Percentiles rank a stretch among this genome's conserved stretches.
Evolutionary conservation across 1,140 invertebrate genomes (phyloP).

Genomic region (Bicyclus anynana): DNA sequence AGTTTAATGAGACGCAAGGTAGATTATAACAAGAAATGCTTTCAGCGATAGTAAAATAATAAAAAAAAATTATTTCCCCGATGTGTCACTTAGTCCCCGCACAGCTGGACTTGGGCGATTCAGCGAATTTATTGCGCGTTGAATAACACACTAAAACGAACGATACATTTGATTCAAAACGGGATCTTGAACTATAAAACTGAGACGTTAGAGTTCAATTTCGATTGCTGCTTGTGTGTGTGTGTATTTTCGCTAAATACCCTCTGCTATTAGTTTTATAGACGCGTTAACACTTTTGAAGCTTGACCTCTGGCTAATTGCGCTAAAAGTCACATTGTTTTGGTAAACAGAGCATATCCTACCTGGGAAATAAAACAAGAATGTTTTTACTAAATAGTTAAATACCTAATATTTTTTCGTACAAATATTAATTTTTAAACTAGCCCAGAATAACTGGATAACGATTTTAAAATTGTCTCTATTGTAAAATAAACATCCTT

Average conservation of each 20-base stretch:
- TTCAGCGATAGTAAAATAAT: background rate
- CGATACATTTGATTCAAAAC: background rate
- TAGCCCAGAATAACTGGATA: too few relatives aligned
- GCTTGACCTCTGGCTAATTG: background rate
- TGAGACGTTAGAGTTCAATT: background rate
- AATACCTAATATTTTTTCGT: too few relatives aligned
- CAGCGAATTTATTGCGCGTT: background rate
- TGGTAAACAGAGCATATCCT: background rate
- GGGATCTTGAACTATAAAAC: background rate
- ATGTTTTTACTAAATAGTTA: too few relatives aligned
- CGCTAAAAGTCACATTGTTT: background rate
- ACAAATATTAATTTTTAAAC: too few relatives aligned
- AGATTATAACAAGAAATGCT: too few relatives aligned
- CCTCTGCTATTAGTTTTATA: constrained; percentile 1
- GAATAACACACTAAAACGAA: background rate
- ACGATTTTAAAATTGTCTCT: too few relatives aligned
- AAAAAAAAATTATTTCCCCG: background rate
- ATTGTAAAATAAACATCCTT: too few relatives aligned
- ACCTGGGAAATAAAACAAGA: too few relatives aligned
- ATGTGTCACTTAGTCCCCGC: background rate
- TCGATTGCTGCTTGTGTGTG: background rate
- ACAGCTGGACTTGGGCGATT: background rate
- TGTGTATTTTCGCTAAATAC: background rate
- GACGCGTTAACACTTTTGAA: background rate
- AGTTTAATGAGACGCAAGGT: too few relatives aligned